A percentile compares a stretch with the other conserved stretches of the same genome.
Conservation (phyloP, 2,888 invertebrate species). For the Hyppa rectilinea region DNA sequence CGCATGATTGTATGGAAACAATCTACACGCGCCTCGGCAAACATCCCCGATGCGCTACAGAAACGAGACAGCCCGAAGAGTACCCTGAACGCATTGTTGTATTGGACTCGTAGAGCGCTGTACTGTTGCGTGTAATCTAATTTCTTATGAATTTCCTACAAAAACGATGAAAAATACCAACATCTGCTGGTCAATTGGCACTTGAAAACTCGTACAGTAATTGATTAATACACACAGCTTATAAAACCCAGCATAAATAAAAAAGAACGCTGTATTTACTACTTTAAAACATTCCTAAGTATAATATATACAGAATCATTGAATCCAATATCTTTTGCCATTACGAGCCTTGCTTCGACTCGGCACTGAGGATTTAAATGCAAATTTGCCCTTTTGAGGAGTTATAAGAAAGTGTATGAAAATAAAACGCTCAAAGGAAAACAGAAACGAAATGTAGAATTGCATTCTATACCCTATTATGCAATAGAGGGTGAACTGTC, state of each 20-base stretch:
- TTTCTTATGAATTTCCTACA: too few relatives aligned
- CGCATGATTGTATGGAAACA: too few relatives aligned
- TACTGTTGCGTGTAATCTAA: too few relatives aligned
- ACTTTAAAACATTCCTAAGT: slow-evolving; percentile 13
- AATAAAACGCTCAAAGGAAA: slow-evolving; percentile 51
- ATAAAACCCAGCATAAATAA: neutral
- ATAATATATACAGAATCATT: slow-evolving; percentile 42
- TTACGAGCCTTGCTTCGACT: slow-evolving; percentile 22
- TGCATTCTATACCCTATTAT: slow-evolving; percentile 49
- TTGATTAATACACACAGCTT: too few relatives aligned
- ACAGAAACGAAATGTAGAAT: slow-evolving; percentile 37
- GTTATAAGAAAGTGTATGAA: slow-evolving; percentile 56
- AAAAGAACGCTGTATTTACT: slow-evolving; percentile 10
- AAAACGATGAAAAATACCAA: too few relatives aligned
- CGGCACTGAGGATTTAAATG: slow-evolving; percentile 60
- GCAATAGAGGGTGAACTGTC: slow-evolving; percentile 19
- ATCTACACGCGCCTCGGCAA: too few relatives aligned
- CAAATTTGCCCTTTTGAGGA: slow-evolving; percentile 63
- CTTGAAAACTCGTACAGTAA: neutral
- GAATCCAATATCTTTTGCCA: slow-evolving; percentile 52
- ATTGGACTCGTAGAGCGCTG: too few relatives aligned
- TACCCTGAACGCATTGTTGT: too few relatives aligned
- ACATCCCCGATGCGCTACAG: too few relatives aligned
- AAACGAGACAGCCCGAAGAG: too few relatives aligned
- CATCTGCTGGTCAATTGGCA: too few relatives aligned